A percentile compares a stretch with the other conserved stretches of the same genome.
Evolutionary conservation across 2,797 vertebrate genomes (phyloP).

Genomic region (Tapirus indicus): DNA sequence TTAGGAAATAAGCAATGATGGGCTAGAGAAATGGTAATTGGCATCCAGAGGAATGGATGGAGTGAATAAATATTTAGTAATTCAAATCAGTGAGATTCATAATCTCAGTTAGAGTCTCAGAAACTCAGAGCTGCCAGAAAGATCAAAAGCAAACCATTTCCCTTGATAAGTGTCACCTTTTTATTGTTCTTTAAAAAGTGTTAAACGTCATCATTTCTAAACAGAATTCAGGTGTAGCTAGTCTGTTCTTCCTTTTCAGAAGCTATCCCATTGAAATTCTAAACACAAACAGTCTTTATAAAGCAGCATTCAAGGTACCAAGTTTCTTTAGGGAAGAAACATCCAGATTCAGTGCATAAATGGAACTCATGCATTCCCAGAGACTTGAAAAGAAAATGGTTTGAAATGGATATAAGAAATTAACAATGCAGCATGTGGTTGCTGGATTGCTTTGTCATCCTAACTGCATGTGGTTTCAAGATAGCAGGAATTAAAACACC

Average conservation of each 20-base stretch:
- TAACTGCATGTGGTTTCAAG: conserved; percentile 45
- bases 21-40: conserved; percentile 1
- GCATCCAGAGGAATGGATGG: background rate
- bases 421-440: background rate
- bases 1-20: background rate
- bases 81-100: background rate
- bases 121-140: conserved; percentile 22
- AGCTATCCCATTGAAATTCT: conserved; percentile 61
- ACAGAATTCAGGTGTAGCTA: conserved; percentile 36
- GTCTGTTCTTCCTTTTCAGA: conserved; percentile 58
- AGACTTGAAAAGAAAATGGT: conserved; percentile 50
- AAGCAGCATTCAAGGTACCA: conserved; percentile 45
- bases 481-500: conserved; percentile 57
- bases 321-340: conserved; percentile 45
- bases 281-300: conserved; percentile 32
- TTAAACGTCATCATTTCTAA: conserved; percentile 38
- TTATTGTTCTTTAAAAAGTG: conserved; percentile 44
- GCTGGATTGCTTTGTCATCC: conserved; percentile 58
- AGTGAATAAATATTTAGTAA: conserved; percentile 60
- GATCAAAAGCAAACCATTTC: conserved; percentile 55
- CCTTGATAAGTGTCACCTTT: conserved; percentile 11
- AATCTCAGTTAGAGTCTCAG: conserved; percentile 1
- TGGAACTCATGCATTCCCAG: background rate
- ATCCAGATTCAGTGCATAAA: conserved; percentile 47
- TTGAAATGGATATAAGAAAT: conserved; percentile 73